A percentile compares a stretch with the other conserved stretches of the same genome.
These are phyloP conservation scores for Bimastos eiseni DNA, from an alignment of 2,888 invertebrate species.

Conservation along the genomic window DNA sequence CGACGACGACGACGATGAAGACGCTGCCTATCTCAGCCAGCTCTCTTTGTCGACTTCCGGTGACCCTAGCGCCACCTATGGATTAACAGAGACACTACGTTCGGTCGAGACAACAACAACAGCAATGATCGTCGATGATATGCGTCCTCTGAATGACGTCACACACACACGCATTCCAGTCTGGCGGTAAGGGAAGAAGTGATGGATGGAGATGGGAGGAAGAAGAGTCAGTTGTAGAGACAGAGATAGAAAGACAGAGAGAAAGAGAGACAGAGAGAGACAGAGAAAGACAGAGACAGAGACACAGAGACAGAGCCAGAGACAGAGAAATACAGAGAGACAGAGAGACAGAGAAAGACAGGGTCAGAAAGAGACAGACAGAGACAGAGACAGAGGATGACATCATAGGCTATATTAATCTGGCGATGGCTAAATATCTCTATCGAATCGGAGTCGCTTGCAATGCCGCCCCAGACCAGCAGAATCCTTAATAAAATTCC, in stretches of 20 bases:
- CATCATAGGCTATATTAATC: neutral
- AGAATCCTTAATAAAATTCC: slow-evolving; percentile 1
- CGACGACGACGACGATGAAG: neutral
- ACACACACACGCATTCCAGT: neutral
- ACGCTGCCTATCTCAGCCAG: neutral
- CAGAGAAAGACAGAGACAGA: no score
- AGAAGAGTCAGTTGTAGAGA: no score
- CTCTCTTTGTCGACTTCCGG: neutral
- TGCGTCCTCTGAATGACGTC: neutral
- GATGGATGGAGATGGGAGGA: no score
- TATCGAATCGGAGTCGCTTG: neutral
- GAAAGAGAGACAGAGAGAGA: no score
- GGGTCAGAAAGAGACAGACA: no score
- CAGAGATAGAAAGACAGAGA: no score
- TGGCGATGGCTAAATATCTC: slow-evolving; percentile 13
- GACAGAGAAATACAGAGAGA: no score
- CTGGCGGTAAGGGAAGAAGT: no score
- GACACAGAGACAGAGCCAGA: no score
- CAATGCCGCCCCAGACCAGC: neutral
- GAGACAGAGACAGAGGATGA: neutral
- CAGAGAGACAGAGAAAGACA: no score
- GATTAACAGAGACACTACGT: neutral
- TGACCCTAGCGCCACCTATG: neutral
- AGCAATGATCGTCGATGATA: neutral
- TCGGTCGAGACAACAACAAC: no score